Evolutionary conservation across 2,113 vertebrate species (phyloP).

Genomic region (Hippolais icterina): DNA sequence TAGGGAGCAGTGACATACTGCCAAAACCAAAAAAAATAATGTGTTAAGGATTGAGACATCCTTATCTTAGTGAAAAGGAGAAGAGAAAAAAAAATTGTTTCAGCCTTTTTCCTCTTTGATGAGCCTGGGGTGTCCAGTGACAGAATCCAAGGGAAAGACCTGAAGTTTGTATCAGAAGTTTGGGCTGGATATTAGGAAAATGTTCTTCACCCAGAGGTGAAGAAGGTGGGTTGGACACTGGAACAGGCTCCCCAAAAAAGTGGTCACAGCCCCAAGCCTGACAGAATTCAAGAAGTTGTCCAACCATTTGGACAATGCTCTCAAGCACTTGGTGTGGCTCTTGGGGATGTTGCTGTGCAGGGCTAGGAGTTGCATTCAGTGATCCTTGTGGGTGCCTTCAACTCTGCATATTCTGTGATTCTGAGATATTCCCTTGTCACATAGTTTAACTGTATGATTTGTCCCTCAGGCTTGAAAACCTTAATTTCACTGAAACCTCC

Average conservation of each 20-base stretch:
- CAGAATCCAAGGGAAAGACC: not conserved
- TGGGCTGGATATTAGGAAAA: not conserved
- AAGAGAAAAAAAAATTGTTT: not conserved
- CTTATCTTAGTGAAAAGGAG: not conserved
- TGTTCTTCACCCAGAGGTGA: not conserved
- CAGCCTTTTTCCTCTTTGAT: not conserved
- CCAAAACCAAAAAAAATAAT: not conserved
- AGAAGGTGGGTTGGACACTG: accelerated
- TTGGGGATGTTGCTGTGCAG: not conserved
- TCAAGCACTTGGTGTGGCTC: not conserved
- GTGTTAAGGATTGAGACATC: not conserved
- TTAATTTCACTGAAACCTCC: not conserved
- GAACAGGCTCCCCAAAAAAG: not conserved
- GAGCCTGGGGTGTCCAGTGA: not conserved
- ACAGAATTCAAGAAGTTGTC: not conserved
- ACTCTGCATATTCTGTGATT: not conserved
- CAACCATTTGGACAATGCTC: not conserved
- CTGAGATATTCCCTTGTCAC: not conserved
- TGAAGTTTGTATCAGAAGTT: not conserved
- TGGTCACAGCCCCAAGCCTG: not conserved
- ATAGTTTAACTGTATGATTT: not conserved
- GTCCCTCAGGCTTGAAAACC: not conserved
- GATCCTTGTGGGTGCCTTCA: not conserved
- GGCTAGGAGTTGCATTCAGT: not conserved
- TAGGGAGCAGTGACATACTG: not conserved